These are phyloP conservation scores for Philereme transversata DNA, from an alignment of 2,888 invertebrate species.

Conservation along the genomic window DNA sequence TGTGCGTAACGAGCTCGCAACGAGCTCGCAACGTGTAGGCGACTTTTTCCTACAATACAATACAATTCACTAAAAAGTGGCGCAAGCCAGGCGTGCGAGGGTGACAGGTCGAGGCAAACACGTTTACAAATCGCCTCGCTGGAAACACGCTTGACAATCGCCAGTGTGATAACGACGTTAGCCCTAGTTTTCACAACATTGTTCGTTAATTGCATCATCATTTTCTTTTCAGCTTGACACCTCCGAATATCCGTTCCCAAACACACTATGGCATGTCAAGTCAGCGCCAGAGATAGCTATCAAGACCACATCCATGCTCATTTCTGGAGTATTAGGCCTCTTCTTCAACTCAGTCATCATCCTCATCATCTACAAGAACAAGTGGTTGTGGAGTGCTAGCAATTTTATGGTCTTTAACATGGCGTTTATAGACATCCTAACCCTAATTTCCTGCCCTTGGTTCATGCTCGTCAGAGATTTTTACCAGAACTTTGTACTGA, in stretches of 20 bases:
- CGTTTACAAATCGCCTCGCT: no score
- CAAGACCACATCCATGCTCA: slow-evolving; percentile 84
- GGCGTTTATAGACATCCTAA: slow-evolving; percentile 88
- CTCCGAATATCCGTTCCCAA: slow-evolving; percentile 81
- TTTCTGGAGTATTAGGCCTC: slow-evolving; percentile 86
- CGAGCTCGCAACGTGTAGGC: no score
- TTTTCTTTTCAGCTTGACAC: slow-evolving; percentile 64
- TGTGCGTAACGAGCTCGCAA: no score
- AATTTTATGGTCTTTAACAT: slow-evolving; percentile 90
- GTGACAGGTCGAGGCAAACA: no score
- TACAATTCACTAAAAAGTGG: no score
- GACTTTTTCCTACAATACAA: no score
- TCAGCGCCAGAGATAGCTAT: slow-evolving; percentile 84
- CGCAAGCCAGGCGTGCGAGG: no score
- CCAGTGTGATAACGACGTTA: no score
- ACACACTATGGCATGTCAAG: slow-evolving; percentile 86
- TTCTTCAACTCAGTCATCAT: slow-evolving; percentile 87
- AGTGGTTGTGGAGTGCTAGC: slow-evolving; percentile 86
- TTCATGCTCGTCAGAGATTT: slow-evolving; percentile 90
- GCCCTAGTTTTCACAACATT: no score
- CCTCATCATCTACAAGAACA: slow-evolving; percentile 85
- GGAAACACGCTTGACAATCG: no score
- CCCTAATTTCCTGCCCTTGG: slow-evolving; percentile 88
- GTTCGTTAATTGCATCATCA: background rate
- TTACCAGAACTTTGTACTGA: slow-evolving; percentile 91